phyloP scores from a whole-genome alignment of 2,797 vertebrate species.

The Limnodromus scolopaceus region DNA sequence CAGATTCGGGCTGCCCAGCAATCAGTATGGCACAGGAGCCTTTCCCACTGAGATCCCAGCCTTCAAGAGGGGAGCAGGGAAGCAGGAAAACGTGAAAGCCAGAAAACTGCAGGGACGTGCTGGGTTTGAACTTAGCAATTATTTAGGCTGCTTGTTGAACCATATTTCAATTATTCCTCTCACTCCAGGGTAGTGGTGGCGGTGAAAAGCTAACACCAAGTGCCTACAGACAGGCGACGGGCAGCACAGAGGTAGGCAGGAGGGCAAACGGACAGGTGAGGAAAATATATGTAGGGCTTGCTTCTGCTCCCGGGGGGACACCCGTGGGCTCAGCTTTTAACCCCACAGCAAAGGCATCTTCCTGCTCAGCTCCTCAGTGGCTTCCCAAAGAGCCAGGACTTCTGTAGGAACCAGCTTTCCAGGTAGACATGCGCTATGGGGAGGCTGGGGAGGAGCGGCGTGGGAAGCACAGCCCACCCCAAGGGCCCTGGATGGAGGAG shows the following conservation, averaged over 20 bases:
- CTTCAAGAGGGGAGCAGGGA: neutral
- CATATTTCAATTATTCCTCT: neutral
- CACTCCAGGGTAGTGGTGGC: neutral
- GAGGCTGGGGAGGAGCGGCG: accelerated
- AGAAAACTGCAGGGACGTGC: neutral
- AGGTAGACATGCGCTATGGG: accelerated
- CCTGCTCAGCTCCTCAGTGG: accelerated
- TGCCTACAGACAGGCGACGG: neutral
- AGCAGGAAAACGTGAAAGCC: neutral
- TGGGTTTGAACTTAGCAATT: neutral
- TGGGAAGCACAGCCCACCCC: neutral
- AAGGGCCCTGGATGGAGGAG: neutral
- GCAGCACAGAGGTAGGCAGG: neutral
- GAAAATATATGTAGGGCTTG: neutral
- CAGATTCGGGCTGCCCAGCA: neutral
- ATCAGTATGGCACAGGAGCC: neutral
- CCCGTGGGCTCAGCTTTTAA: neutral
- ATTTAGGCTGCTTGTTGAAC: neutral
- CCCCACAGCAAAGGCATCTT: neutral
- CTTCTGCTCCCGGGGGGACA: neutral
- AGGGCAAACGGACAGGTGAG: neutral
- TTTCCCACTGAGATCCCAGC: neutral
- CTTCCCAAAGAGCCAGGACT: neutral
- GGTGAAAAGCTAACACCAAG: neutral
- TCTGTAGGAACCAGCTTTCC: neutral